Base-by-base conservation (phyloP, 2,888 invertebrate genomes). In the Pelosia muscerda region DNA sequence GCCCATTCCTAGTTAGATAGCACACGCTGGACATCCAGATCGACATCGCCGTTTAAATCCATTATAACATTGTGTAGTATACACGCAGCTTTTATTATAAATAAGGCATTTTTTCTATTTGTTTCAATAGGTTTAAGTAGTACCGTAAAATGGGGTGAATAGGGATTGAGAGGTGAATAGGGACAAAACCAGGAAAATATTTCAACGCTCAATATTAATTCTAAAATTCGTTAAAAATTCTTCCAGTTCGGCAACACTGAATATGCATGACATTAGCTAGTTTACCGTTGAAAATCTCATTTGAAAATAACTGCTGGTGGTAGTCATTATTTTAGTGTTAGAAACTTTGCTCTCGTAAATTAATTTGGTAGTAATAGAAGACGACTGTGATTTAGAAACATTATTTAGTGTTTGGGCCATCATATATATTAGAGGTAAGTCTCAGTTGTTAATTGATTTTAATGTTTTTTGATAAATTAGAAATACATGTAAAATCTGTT, bases 51-150 rank as follows among this genome's bases (percentile, higher is more conserved):
- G 69, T 73, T 66, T 75, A 73, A 63, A 59, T 66, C 63, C 55
- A 66, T 66, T 69, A 69, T 63, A 31, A 60, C 59, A 69, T 69
- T 73, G 64, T 75, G 71, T 55, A 75, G 68, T 73, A 73, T 68
- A 68, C 75, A 73, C 68, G 72, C 25, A 71, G 72, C 72, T 71
- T 75, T 71, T 68, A 75, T 73, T 73, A 75, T 73, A 66, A 55
- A 75, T 56, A 59, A 59, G 26, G 69, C 73, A 68, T 75, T 73
- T 66, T 68, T 71, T 73, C 71, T 73, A 69, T 73, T 68, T 70
- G 69, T 72, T 72, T 73, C 73, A 65, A 73, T 73, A 72, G 73
- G 65, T 64, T 73, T 73, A 34, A 70, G 72, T 15, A 75, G 67
- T 70, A 72, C 15, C 38, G 15, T 38, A 38, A 38, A 38, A 38